A percentile compares a stretch with the other conserved stretches of the same genome.
Conservation (phyloP, 2,797 vertebrate species). For the Rhadinocentrus ornatus region DNA sequence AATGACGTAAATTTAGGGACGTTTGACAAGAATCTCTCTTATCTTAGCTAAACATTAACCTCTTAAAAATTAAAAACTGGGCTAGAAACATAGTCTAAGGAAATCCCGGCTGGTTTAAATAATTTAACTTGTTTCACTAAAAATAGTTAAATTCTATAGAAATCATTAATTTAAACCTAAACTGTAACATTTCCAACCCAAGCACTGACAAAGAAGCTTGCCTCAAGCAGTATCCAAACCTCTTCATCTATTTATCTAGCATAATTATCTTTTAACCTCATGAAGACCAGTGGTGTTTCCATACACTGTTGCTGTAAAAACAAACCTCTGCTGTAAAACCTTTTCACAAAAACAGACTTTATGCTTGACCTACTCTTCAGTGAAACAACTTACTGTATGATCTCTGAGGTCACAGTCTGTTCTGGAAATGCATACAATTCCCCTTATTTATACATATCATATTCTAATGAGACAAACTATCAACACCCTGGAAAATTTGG, state of each 20-base stretch:
- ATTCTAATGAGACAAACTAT: conserved; percentile 24
- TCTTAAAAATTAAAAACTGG: too few relatives aligned
- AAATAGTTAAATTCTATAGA: background rate
- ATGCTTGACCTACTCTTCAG: background rate
- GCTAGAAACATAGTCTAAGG: too few relatives aligned
- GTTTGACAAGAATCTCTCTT: too few relatives aligned
- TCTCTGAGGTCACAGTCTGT: background rate
- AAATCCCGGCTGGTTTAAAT: too few relatives aligned
- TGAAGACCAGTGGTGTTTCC: too few relatives aligned
- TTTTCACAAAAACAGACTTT: background rate
- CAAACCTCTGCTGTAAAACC: too few relatives aligned
- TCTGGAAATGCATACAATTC: background rate
- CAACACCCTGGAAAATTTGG: conserved; percentile 57
- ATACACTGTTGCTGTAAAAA: too few relatives aligned
- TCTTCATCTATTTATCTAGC: too few relatives aligned
- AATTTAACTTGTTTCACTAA: background rate
- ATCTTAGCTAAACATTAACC: too few relatives aligned
- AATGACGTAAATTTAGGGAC: too few relatives aligned
- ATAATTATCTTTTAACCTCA: too few relatives aligned
- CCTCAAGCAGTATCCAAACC: background rate
- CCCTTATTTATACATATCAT: conserved; percentile 15
- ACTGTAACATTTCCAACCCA: background rate
- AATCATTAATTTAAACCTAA: background rate
- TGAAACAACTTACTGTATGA: background rate
- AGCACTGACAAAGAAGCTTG: background rate